Conservation (phyloP, 2,888 invertebrate genomes). For the Theodoxus fluviatilis region DNA sequence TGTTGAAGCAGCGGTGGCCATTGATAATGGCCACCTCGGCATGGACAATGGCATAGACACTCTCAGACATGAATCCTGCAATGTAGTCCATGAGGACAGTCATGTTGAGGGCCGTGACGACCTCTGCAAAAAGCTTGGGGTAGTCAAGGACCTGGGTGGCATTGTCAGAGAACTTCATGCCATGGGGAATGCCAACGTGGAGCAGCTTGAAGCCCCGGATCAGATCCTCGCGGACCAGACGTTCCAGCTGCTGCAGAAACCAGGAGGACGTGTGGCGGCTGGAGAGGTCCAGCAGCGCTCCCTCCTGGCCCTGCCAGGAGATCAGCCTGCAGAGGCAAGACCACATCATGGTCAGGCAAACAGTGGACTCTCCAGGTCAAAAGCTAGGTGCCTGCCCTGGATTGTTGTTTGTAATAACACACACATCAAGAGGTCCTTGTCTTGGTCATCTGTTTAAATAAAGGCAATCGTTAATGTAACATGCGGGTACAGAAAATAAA, state of each 20-base stretch:
- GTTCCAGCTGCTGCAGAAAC: slow-evolving; percentile 30
- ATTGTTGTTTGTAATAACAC: no score
- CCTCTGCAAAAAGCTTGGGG: slow-evolving; percentile 33
- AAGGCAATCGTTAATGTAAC: no score
- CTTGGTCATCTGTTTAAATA: no score
- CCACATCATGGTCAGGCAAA: no score
- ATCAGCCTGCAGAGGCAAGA: no score
- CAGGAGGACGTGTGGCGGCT: slow-evolving; percentile 34
- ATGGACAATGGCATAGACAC: slow-evolving; percentile 32
- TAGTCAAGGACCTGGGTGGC: slow-evolving; percentile 37
- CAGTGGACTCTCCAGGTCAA: no score
- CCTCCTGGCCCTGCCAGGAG: slow-evolving; percentile 35
- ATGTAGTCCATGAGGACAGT: slow-evolving; percentile 35
- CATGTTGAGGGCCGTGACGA: slow-evolving; percentile 30
- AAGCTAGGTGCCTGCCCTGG: no score
- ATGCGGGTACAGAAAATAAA: no score
- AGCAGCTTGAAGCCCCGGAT: slow-evolving; percentile 37
- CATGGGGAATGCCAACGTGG: slow-evolving; percentile 35
- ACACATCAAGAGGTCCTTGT: no score
- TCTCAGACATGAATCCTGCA: slow-evolving; percentile 34
- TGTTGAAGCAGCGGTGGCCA: slow-evolving; percentile 33
- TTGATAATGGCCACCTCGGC: slow-evolving; percentile 27
- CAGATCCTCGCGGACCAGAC: slow-evolving; percentile 29
- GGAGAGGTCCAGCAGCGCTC: slow-evolving; percentile 38
- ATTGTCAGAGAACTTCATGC: slow-evolving; percentile 32